These are phyloP conservation scores for Thelaira solivaga DNA, from an alignment of 2,888 invertebrate genomes.

Conservation along the genomic window DNA sequence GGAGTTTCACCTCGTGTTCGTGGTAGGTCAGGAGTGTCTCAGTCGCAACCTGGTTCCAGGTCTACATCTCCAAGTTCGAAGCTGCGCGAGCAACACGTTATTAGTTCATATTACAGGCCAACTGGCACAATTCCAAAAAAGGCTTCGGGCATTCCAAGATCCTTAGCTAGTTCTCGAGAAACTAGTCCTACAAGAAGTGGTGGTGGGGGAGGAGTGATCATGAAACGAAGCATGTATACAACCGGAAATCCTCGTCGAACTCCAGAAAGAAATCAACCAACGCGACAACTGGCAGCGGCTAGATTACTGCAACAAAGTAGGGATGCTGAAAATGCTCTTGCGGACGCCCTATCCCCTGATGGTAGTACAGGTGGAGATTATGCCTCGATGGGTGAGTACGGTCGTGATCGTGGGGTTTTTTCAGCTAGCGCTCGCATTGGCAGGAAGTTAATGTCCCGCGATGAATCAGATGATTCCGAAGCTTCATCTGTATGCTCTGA, in stretches of 20 bases:
- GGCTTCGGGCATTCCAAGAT: constrained; percentile 85
- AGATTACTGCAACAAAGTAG: constrained; percentile 90
- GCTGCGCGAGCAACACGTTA: constrained; percentile 82
- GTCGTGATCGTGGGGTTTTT: constrained; percentile 63
- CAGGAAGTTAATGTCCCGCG: constrained; percentile 80
- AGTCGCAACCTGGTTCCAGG: constrained; percentile 96
- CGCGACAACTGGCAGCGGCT: constrained; percentile 84
- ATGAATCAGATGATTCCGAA: constrained; percentile 92
- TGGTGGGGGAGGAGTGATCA: constrained; percentile 71
- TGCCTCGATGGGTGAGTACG: constrained; percentile 66
- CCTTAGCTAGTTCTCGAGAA: constrained; percentile 83
- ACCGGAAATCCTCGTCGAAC: constrained; percentile 74
- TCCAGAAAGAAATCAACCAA: constrained; percentile 79
- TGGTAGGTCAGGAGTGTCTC: constrained; percentile 88
- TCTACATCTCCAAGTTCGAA: constrained; percentile 96
- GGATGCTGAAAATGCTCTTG: constrained; percentile 90
- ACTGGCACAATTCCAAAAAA: constrained; percentile 81
- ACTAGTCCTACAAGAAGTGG: constrained; percentile 80
- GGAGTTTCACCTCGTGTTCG: constrained; percentile 75
- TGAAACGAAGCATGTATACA: constrained; percentile 73
- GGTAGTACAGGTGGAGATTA: constrained; percentile 61
- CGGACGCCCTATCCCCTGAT: constrained; percentile 80
- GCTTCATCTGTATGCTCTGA: constrained; percentile 98
- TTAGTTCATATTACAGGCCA: constrained; percentile 70
- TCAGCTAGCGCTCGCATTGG: constrained; percentile 79